phyloP scores from a whole-genome alignment of 2,113 vertebrate species.

The Datnioides undecimradiatus region DNA sequence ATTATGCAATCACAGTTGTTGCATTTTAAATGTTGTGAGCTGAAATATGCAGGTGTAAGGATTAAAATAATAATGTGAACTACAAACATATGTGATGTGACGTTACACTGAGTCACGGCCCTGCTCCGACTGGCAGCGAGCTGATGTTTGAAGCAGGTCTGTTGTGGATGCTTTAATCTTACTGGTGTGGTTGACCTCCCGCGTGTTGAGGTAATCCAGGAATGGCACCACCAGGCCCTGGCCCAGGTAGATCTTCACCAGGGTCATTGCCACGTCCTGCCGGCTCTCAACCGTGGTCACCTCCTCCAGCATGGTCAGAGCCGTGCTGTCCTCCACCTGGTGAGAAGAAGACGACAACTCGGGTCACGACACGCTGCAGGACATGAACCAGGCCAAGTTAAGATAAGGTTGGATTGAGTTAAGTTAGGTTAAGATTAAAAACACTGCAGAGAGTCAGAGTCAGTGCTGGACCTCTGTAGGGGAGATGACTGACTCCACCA shows the following conservation, averaged over 20 bases:
- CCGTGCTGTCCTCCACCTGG: conserved; percentile 82
- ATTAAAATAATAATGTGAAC: not conserved
- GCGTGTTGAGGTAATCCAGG: conserved; percentile 89
- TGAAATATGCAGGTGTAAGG: not conserved
- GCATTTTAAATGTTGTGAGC: conserved; percentile 4
- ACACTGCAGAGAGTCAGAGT: not conserved
- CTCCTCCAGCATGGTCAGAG: conserved; percentile 90
- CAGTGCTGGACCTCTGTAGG: conserved; percentile 72
- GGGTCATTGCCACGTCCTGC: conserved; percentile 90
- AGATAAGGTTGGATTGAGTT: not conserved
- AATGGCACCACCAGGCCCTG: conserved; percentile 89
- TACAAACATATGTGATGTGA: too few species aligned
- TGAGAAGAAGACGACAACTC: not conserved
- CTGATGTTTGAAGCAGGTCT: not conserved
- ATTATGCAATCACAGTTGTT: conserved; percentile 30
- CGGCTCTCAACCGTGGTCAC: conserved; percentile 89
- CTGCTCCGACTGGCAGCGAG: too few species aligned
- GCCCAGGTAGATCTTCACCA: conserved; percentile 92
- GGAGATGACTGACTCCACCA: conserved; percentile 87
- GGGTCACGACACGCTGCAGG: not conserved
- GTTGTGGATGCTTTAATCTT: conserved; percentile 63
- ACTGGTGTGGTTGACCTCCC: conserved; percentile 91
- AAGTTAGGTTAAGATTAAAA: too few species aligned
- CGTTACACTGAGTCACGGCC: too few species aligned
- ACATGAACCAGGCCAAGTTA: not conserved